Evolutionary conservation across 2,797 vertebrate genomes (phyloP).

Genomic region (Karalla daura): DNA sequence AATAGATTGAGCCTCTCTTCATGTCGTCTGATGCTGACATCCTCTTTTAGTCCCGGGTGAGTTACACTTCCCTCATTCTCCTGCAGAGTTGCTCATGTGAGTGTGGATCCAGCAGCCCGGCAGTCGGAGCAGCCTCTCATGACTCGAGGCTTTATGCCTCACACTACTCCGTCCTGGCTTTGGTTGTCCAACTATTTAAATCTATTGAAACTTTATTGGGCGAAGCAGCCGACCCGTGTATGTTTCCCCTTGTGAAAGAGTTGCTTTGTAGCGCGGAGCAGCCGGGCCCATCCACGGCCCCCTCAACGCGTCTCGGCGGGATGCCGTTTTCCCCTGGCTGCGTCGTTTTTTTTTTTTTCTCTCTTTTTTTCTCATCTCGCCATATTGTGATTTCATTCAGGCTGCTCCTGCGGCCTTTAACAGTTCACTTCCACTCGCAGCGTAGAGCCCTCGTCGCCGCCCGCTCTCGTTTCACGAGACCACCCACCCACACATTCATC

Average conservation of each 20-base stretch:
- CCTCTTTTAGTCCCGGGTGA: too few species aligned
- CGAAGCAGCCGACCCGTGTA: constrained; percentile 64
- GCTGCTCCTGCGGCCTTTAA: constrained; percentile 93
- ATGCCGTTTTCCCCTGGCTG: constrained; percentile 45
- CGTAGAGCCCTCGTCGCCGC: constrained; percentile 85
- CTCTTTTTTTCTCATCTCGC: constrained; percentile 72
- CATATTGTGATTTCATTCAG: constrained; percentile 96
- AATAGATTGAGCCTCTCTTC: too few species aligned
- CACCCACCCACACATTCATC: constrained; percentile 91
- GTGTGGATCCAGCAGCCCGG: constrained; percentile 25
- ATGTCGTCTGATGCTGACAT: too few species aligned
- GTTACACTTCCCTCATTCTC: too few species aligned
- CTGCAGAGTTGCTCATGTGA: constrained; percentile 11
- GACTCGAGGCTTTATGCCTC: constrained; percentile 50
- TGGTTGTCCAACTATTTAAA: constrained; percentile 78
- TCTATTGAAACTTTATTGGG: constrained; percentile 85
- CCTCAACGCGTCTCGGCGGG: constrained; percentile 63
- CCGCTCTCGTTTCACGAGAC: constrained; percentile 84
- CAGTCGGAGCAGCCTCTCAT: constrained; percentile 29
- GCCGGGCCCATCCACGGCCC: constrained; percentile 62
- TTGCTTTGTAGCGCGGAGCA: constrained; percentile 75
- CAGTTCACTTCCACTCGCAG: constrained; percentile 92
- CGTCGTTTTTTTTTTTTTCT: constrained; percentile 55
- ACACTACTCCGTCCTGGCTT: constrained; percentile 48
- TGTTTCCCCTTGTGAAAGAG: constrained; percentile 80